Evolutionary conservation across 2,113 vertebrate genomes (phyloP).

Genomic region (Hippopotamus amphibius): DNA sequence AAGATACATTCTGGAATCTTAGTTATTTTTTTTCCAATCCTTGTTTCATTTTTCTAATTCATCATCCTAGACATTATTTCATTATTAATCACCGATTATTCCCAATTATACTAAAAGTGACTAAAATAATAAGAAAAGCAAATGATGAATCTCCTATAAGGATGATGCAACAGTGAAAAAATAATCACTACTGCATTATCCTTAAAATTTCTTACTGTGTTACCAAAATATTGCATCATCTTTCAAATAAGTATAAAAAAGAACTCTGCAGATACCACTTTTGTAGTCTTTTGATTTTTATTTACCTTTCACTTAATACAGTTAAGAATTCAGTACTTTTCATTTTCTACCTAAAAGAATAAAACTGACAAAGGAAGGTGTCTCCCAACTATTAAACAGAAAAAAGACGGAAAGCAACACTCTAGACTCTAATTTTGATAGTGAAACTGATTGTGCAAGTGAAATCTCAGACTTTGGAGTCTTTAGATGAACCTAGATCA

Average conservation of each 20-base stretch:
- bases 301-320: background rate
- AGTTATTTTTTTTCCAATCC: background rate
- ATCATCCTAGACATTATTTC: background rate
- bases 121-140: background rate
- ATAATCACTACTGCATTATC: background rate
- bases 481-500: background rate
- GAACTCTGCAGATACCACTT: background rate
- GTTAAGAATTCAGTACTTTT: slow-evolving; percentile 7
- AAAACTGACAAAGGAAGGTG: background rate
- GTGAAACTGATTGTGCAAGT: background rate
- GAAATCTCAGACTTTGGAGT: background rate
- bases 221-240: background rate
- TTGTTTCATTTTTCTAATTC: slow-evolving; percentile 25
- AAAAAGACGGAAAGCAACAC: background rate
- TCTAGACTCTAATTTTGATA: background rate
- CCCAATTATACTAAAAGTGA: background rate
- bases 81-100: background rate
- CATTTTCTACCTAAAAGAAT: slow-evolving; percentile 13
- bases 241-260: background rate
- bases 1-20: background rate
- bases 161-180: background rate
- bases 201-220: background rate
- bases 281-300: background rate
- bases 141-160: background rate
- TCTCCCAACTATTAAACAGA: background rate